These are phyloP conservation scores for Notodonta dromedarius DNA, from an alignment of 2,888 invertebrate species.

Conservation along the genomic window DNA sequence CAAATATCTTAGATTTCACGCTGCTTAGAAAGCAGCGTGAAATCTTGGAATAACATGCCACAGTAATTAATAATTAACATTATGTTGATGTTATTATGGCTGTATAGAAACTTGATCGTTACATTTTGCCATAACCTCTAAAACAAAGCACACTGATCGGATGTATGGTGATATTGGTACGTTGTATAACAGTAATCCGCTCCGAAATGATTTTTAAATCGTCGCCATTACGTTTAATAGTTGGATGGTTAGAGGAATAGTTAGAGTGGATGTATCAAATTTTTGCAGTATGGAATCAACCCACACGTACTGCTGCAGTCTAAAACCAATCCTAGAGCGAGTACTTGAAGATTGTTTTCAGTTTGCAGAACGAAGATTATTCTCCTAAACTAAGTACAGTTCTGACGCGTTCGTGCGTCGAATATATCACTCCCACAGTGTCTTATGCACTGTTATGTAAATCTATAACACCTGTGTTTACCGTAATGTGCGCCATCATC, in stretches of 20 bases:
- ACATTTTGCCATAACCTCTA: background rate
- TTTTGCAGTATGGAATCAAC: no score
- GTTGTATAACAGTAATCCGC: constrained; percentile 30
- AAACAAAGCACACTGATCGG: constrained; percentile 12
- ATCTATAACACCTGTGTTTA: constrained; percentile 14
- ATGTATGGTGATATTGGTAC: constrained; percentile 20
- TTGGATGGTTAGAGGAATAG: constrained; percentile 5
- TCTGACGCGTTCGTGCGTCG: constrained; percentile 18
- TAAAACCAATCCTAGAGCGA: no score
- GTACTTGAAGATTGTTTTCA: no score
- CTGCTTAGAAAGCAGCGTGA: no score
- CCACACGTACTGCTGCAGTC: no score
- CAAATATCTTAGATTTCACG: no score
- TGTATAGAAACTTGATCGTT: no score
- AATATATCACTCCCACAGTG: constrained; percentile 16
- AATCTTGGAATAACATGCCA: background rate
- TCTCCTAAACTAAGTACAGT: constrained; percentile 4
- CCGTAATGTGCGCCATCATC: constrained; percentile 10
- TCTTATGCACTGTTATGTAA: constrained; percentile 33
- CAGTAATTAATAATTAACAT: background rate
- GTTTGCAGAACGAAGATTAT: no score
- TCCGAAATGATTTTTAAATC: constrained; percentile 30
- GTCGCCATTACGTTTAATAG: constrained; percentile 32
- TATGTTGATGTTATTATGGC: no score
- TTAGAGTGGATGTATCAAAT: constrained; percentile 20